phyloP scores from a whole-genome alignment of 2,888 invertebrate genomes.

The Cephus runcator region DNA sequence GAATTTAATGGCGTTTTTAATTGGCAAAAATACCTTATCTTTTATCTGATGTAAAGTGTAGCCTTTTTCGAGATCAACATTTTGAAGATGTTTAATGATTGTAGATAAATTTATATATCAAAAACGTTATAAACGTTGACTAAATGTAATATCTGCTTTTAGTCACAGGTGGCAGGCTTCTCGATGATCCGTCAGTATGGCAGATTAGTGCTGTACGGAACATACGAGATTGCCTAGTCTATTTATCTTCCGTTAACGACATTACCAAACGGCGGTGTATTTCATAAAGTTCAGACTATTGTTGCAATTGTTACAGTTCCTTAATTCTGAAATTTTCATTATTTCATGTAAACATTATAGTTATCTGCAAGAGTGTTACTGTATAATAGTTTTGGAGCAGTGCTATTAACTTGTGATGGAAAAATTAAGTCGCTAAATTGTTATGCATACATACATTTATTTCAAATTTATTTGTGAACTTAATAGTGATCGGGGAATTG shows the following conservation, averaged over 20 bases:
- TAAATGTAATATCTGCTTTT: neutral
- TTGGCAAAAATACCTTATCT: neutral
- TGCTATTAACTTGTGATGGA: neutral
- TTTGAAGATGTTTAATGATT: neutral
- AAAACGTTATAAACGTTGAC: neutral
- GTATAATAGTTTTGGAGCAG: neutral
- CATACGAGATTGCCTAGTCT: neutral
- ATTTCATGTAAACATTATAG: neutral
- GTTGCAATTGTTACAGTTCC: neutral
- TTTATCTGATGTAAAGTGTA: neutral
- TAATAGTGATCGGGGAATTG: neutral
- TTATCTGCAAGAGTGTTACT: neutral
- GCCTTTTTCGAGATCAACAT: neutral
- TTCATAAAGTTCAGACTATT: neutral
- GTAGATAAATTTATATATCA: neutral
- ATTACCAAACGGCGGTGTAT: neutral
- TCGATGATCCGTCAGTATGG: neutral
- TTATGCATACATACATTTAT: neutral
- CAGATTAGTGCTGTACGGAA: neutral
- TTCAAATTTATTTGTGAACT: neutral
- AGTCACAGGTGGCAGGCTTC: neutral
- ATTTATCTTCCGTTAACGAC: neutral
- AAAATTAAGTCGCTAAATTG: neutral
- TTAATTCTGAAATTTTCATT: neutral
- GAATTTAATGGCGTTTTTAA: neutral